Percentiles rank a stretch among this genome's conserved stretches.
These are phyloP conservation scores for Yponomeuta malinellus DNA, from an alignment of 2,888 invertebrate genomes.

Conservation along the genomic window DNA sequence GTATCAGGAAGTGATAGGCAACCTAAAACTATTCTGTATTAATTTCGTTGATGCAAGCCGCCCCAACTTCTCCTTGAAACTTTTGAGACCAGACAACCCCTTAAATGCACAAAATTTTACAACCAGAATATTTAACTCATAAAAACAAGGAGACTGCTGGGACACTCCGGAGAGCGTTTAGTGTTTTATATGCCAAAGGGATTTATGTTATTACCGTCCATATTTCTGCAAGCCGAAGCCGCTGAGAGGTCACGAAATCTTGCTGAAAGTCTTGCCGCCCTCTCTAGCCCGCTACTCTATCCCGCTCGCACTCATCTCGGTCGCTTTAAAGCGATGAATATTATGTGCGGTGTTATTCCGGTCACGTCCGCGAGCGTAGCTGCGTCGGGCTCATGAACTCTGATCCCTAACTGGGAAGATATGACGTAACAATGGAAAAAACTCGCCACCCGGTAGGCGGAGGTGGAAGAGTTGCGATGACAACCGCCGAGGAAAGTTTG, in stretches of 20 bases:
- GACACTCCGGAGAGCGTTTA: constrained; percentile 71
- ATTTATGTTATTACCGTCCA: constrained; percentile 76
- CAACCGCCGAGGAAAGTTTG: constrained; percentile 61
- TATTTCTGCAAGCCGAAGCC: constrained; percentile 72
- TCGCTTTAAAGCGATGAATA: constrained; percentile 71
- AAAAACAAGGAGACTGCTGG: constrained; percentile 47
- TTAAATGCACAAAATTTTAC: constrained; percentile 50
- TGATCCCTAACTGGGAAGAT: constrained; percentile 64
- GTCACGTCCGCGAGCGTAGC: constrained; percentile 62
- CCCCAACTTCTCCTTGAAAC: constrained; percentile 22
- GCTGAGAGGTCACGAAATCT: constrained; percentile 75
- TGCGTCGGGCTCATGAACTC: constrained; percentile 68
- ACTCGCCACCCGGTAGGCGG: constrained; percentile 39
- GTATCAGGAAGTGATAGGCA: background rate
- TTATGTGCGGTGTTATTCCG: constrained; percentile 62
- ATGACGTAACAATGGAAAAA: constrained; percentile 68
- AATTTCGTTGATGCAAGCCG: background rate
- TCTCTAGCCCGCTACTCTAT: constrained; percentile 22
- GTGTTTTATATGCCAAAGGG: constrained; percentile 76
- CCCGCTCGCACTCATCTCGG: constrained; percentile 41
- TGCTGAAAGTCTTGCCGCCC: constrained; percentile 38
- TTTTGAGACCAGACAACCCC: constrained; percentile 40
- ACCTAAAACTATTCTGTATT: background rate
- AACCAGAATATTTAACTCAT: constrained; percentile 42
- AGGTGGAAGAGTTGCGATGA: constrained; percentile 71